Percentiles rank a stretch among this genome's conserved stretches.
Evolutionary conservation across 2,797 vertebrate genomes (phyloP).

Genomic region (Falco berigora): DNA sequence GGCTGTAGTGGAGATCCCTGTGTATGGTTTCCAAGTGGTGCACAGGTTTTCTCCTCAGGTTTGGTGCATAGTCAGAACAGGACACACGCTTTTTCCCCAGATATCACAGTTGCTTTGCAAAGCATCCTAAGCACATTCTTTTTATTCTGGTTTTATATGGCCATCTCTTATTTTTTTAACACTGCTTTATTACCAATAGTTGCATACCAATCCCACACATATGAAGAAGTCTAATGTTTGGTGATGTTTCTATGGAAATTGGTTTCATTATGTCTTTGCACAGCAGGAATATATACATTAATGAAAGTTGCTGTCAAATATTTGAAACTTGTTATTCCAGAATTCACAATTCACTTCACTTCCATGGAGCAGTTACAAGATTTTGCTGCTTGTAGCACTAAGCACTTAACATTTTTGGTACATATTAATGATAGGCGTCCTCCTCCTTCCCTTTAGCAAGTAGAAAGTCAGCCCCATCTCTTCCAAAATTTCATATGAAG

Average conservation of each 20-base stretch:
- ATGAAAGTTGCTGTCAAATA: not conserved
- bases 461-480: not conserved
- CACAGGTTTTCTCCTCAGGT: not conserved
- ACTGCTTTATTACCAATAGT: not conserved
- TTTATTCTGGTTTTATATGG: not conserved
- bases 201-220: not conserved
- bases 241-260: not conserved
- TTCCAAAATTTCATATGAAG: not conserved
- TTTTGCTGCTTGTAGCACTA: not conserved
- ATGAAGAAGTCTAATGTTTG: not conserved
- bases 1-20: not conserved
- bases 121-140: not conserved
- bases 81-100: not conserved
- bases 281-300: not conserved
- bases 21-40: not conserved
- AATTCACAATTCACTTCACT: not conserved
- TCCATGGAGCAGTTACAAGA: not conserved
- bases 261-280: not conserved
- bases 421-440: not conserved
- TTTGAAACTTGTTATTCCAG: not conserved
- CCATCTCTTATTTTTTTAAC: not conserved
- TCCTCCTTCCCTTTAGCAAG: not conserved
- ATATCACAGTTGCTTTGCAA: not conserved
- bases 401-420: not conserved
- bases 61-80: not conserved